A percentile compares a stretch with the other conserved stretches of the same genome.
Conservation (phyloP, 2,113 vertebrate species). For the Daphoenositta chrysoptera region DNA sequence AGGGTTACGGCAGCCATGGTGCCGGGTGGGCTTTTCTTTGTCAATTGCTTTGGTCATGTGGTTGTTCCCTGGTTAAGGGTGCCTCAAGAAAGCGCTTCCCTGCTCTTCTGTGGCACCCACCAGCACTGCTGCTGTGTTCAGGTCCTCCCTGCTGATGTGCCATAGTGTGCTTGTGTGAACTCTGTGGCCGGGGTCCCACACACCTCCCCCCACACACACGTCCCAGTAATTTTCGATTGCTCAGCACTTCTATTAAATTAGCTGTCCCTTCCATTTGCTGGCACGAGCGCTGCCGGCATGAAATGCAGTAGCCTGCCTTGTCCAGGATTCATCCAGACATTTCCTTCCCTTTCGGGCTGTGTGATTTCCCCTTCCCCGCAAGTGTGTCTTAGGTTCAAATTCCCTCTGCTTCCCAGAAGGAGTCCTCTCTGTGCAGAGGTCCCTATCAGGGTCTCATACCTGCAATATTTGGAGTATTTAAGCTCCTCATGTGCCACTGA, state of each 20-base stretch:
- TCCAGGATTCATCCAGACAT: constrained; percentile 32
- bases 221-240: not conserved
- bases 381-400: constrained; percentile 7
- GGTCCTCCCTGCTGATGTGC: not conserved
- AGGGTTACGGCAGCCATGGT: not conserved
- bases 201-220: accelerated
- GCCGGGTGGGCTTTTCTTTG: not conserved
- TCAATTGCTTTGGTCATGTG: not conserved
- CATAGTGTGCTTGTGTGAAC: not conserved
- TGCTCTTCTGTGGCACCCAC: not conserved
- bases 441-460: not conserved
- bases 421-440: not conserved
- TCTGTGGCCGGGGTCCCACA: not conserved
- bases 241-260: constrained; percentile 37
- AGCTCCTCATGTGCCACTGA: not conserved
- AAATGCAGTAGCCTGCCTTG: not conserved
- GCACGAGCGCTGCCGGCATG: not conserved
- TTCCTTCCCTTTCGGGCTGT: constrained; percentile 36
- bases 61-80: not conserved
- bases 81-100: not conserved
- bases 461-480: not conserved
- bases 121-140: not conserved
- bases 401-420: not conserved
- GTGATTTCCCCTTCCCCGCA: constrained; percentile 8
- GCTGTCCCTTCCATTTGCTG: constrained; percentile 8